Evolutionary conservation across 2,797 vertebrate species (phyloP), one percentile per base, ranked within the genome.

Genomic region (Threskiornis aethiopicus): DNA sequence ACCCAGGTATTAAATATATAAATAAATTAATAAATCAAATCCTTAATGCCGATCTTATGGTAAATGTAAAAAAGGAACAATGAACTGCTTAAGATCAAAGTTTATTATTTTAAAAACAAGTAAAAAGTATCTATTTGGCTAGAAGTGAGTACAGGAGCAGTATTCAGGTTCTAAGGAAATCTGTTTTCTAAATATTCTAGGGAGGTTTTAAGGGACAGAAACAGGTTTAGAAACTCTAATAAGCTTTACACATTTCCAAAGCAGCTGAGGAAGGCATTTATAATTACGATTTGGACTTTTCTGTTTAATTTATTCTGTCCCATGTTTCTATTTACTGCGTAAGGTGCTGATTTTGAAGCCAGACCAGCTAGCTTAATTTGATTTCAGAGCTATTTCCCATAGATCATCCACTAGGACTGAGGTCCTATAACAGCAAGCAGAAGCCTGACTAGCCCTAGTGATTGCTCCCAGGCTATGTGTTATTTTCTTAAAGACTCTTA

Each of bases 381-480:
- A 80, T 92, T 94, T 94, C 67, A 77, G 78, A 92, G 51, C 39
- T 83, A 19, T 85, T 94, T 92, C 59, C 70, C 64, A 51, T 35
- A 66, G 72, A 89, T 66, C 78, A 82, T 73, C 47, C 41, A 18
- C 37, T 26, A 85, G 84, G 57, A 70, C 9, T 11, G 70, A 87
- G 71, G 39, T 86, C 37, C 52, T 91, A 1, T 52, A 92, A 84
- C 57, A 81, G 52, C 76, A 73, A 59, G 42, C 71, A 87, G 90
- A 71, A 95, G 37, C 31, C 61, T 73, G 42, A 15, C 47, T 39
- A 61, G 49, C 57, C 52, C 49, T 37, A 19, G 65, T 69, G 49
- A 64, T 83, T 85, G 21, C 25, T 94, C 41, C 16, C 39, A 51
- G 21, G 47, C 59, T 90, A 26, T 70, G 54, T n/a, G 26, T 33